A percentile compares a stretch with the other conserved stretches of the same genome.
phyloP scores from a whole-genome alignment of 2,797 vertebrate species.

The Paedocypris micromegethes region DNA sequence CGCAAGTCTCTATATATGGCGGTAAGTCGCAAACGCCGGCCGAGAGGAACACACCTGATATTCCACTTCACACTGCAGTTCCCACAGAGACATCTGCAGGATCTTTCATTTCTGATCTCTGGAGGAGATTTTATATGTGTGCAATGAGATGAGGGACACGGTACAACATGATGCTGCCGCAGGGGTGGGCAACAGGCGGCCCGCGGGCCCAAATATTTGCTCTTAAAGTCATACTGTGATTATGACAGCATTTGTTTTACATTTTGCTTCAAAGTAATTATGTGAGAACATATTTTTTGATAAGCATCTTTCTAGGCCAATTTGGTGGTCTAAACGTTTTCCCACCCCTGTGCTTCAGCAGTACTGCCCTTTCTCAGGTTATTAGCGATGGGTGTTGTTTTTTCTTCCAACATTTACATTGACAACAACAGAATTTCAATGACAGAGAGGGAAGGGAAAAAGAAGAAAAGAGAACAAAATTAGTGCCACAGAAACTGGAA shows the following conservation, averaged over 20 bases:
- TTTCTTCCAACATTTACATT: not conserved
- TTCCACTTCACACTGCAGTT: conserved; percentile 66
- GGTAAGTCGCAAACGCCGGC: conserved; percentile 58
- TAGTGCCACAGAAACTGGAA: conserved; percentile 11
- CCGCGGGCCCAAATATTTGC: too few species aligned
- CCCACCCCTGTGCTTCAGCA: too few species aligned
- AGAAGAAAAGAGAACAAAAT: conserved; percentile 10
- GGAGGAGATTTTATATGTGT: conserved; percentile 58
- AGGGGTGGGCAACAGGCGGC: too few species aligned
- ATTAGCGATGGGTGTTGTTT: too few species aligned
- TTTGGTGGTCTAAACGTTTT: too few species aligned
- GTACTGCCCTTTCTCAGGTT: too few species aligned
- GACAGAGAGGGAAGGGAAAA: conserved; percentile 21
- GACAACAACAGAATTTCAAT: conserved; percentile 7
- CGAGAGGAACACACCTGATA: conserved; percentile 70
- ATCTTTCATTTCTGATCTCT: conserved; percentile 63
- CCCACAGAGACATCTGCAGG: conserved; percentile 61
- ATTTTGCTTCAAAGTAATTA: too few species aligned
- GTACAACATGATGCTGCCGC: conserved; percentile 36
- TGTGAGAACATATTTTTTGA: too few species aligned
- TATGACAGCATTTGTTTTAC: too few species aligned
- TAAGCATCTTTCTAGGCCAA: too few species aligned
- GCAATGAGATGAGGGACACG: conserved; percentile 55
- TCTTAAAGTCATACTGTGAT: too few species aligned
- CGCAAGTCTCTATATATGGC: conserved; percentile 70